Evolutionary conservation across 2,797 vertebrate species (phyloP).

Genomic region (Sphaeramia orbicularis): DNA sequence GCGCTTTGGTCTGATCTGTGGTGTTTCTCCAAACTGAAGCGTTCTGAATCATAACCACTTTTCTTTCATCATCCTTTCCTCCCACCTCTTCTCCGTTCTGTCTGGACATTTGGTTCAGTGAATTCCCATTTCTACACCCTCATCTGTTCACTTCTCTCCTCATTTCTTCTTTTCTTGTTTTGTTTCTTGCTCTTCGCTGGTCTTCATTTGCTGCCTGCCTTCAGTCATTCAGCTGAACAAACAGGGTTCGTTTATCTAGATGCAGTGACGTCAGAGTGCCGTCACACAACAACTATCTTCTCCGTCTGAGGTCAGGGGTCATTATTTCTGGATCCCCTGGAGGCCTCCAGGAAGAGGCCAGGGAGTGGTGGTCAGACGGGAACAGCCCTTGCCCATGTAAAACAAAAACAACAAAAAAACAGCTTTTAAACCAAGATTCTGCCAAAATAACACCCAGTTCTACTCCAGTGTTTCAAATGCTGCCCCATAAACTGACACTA

Average conservation of each 20-base stretch:
- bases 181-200: background rate
- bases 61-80: conserved; percentile 10
- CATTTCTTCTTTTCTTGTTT: background rate
- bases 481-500: background rate
- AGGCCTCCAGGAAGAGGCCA: conserved; percentile 58
- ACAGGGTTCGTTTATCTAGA: conserved; percentile 49
- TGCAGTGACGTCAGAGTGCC: conserved; percentile 61
- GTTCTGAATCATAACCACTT: background rate
- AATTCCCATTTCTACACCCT: conserved; percentile 21
- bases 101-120: conserved; percentile 15
- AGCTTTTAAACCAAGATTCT: conserved; percentile 45
- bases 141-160: conserved; percentile 2
- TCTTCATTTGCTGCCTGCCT: conserved; percentile 28
- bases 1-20: too few species aligned
- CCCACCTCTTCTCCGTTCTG: conserved; percentile 25
- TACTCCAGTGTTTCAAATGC: conserved; percentile 1
- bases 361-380: conserved; percentile 1
- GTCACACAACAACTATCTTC: conserved; percentile 64
- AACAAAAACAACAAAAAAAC: conserved; percentile 28
- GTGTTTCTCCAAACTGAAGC: too few species aligned
- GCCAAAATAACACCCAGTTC: conserved; percentile 4
- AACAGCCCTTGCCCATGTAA: conserved; percentile 33
- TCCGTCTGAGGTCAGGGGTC: conserved; percentile 57
- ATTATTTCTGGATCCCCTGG: conserved; percentile 59
- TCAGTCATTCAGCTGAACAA: conserved; percentile 67